Evolutionary conservation across 2,888 invertebrate species (phyloP).

Genomic region (Capitulum mitella): DNA sequence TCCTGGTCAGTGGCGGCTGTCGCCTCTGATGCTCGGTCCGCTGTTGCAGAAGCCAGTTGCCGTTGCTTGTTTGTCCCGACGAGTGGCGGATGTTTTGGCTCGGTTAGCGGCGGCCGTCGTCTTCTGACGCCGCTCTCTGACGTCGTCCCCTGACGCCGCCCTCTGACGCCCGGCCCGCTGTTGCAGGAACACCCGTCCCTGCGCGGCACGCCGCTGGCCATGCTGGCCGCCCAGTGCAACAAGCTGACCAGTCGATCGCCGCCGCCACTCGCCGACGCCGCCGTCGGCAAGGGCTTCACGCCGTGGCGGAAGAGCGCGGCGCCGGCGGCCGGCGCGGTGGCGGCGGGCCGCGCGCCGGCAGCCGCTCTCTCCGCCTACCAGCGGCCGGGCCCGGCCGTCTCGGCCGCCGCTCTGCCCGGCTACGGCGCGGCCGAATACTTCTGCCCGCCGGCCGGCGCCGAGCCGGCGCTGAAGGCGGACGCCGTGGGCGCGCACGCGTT

Average conservation of each 20-base stretch:
- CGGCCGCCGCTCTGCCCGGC: slow-evolving; percentile 40
- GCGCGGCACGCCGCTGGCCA: slow-evolving; percentile 88
- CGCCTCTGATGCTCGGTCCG: too few relatives aligned
- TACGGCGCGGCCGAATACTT: slow-evolving; percentile 45
- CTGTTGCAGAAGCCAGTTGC: too few relatives aligned
- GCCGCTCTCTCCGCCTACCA: slow-evolving; percentile 35
- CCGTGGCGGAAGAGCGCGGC: slow-evolving; percentile 84
- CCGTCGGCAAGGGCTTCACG: slow-evolving; percentile 93
- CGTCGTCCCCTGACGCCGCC: too few relatives aligned
- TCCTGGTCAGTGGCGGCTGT: too few relatives aligned
- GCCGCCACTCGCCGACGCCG: slow-evolving; percentile 91
- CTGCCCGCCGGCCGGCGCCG: background rate
- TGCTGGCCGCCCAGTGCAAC: slow-evolving; percentile 97
- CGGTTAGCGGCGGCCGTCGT: too few relatives aligned
- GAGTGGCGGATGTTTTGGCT: too few relatives aligned
- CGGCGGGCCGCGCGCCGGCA: slow-evolving; percentile 45
- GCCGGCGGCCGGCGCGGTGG: background rate
- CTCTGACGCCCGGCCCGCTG: background rate
- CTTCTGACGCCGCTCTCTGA: too few relatives aligned
- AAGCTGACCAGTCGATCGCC: slow-evolving; percentile 91
- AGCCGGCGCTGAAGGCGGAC: background rate
- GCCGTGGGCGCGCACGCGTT: background rate
- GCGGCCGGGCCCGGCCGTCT: slow-evolving; percentile 36
- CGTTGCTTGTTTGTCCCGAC: too few relatives aligned
- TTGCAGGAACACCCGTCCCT: slow-evolving; percentile 84